Percentiles rank a stretch among this genome's conserved stretches.
Evolutionary conservation across 2,113 vertebrate species (phyloP).

Genomic region (Cephalophus harveyi): DNA sequence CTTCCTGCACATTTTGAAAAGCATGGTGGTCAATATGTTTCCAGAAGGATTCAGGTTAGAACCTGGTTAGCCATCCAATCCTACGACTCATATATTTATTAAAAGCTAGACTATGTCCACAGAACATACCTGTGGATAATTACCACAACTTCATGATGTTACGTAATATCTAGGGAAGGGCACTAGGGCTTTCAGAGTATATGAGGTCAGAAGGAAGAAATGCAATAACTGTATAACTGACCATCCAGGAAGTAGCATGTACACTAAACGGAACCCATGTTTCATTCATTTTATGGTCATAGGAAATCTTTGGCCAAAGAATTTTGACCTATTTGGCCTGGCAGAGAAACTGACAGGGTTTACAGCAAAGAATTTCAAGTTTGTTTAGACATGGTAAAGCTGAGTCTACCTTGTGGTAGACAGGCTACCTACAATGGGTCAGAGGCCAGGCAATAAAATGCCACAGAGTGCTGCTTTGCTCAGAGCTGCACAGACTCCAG

Average conservation of each 20-base stretch:
- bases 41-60: background rate
- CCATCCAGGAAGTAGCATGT: background rate
- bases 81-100: background rate
- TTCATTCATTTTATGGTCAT: background rate
- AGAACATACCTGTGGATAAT: background rate
- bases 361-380: background rate
- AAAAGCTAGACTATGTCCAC: background rate
- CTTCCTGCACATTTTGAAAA: background rate
- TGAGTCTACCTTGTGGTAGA: background rate
- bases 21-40: background rate
- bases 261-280: background rate
- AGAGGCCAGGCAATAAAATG: background rate
- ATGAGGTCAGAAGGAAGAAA: background rate
- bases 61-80: background rate
- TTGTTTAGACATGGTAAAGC: background rate
- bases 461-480: background rate
- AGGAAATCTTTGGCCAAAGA: background rate
- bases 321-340: background rate
- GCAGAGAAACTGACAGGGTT: background rate
- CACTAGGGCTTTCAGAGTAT: background rate
- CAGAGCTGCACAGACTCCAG: background rate
- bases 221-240: background rate
- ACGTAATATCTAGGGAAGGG: background rate
- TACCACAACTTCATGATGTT: background rate
- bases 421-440: background rate